Percentiles rank a stretch among this genome's conserved stretches.
Conservation (phyloP, 2,113 vertebrate species). For the Riparia riparia region DNA sequence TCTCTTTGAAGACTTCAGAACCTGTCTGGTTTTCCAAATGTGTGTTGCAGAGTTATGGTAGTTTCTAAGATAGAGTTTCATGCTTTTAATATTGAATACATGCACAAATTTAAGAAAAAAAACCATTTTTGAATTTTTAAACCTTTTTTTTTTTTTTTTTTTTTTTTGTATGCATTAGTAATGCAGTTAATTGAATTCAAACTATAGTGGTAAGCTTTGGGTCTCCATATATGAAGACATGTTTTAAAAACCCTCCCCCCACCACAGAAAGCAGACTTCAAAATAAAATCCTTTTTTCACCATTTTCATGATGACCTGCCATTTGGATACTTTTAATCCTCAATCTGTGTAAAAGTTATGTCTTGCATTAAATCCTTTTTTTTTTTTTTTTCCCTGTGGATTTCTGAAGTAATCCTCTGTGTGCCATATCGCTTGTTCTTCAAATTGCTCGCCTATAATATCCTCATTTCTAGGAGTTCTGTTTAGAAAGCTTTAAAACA, state of each 20-base stretch:
- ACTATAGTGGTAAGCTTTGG: background rate
- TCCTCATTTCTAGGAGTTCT: background rate
- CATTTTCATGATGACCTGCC: slow-evolving; percentile 1
- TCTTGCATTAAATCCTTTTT: slow-evolving; percentile 18
- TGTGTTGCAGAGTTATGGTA: background rate
- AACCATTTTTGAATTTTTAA: background rate
- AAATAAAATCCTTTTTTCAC: background rate
- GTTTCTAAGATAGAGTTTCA: background rate
- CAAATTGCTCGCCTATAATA: background rate
- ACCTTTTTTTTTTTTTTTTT: background rate
- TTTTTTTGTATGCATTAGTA: background rate
- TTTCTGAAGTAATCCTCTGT: slow-evolving; percentile 32
- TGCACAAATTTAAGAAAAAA: background rate
- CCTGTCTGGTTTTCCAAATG: background rate
- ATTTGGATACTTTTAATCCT: slow-evolving; percentile 36
- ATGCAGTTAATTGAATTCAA: background rate
- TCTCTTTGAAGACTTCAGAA: background rate
- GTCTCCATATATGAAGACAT: background rate
- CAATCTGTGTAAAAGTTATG: slow-evolving; percentile 45
- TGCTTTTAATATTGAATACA: background rate
- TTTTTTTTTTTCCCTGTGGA: background rate
- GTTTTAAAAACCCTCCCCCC: background rate
- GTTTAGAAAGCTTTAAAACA: background rate
- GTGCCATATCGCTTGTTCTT: background rate
- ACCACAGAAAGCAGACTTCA: background rate